Evolutionary conservation across 2,888 invertebrate genomes (phyloP), one percentile per base, ranked within the genome.

Genomic region (Drosophila suboccidentalis): DNA sequence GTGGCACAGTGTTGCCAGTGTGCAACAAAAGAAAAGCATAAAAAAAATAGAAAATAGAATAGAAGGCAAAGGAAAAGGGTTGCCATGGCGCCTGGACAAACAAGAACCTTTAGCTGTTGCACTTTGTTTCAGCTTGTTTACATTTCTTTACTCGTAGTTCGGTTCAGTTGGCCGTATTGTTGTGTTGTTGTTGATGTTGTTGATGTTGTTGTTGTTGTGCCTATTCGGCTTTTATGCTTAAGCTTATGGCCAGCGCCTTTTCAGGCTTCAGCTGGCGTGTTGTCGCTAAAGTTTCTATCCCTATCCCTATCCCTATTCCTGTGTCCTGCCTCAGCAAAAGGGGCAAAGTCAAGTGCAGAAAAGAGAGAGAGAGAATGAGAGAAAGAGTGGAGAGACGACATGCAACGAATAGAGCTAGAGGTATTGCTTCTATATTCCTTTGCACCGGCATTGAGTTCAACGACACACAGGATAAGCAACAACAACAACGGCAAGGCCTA

Each of bases 381-480:
- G 32, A 41, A 9, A 39, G 6, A n/a, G 26, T 8, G 19, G 22
- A 17, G 34, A 38, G 78, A 65, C 75, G 75, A 81, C 86, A 83
- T 86, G 81, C 86, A 78, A 75, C 47, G 49, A 34, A 13, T 69
- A 54, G 60, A 69, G 70, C 47, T 59, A 72, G 74, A 78, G 74
- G 71, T 76, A 82, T 66, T 80, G 71, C 78, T 69, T 72, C 57
- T 65, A 49, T 65, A 49, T 68, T 68, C 68, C 72, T 69, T 57
- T 55, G 54, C 69, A 73, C 66, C 67, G 69, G 74, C 71, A 71
- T 67, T 29, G 82, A 64, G 85, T 85, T 85, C 84, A 85, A 82
- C 72, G 87, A 85, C 84, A 82, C 70, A 81, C 86, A 87, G 86
- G 86, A 86, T 86, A 83, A 83, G 73, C 82, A 84, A 80, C 46